A percentile compares a stretch with the other conserved stretches of the same genome.
Conservation (phyloP, 2,888 invertebrate species). For the Aphidoletes aphidimyza region DNA sequence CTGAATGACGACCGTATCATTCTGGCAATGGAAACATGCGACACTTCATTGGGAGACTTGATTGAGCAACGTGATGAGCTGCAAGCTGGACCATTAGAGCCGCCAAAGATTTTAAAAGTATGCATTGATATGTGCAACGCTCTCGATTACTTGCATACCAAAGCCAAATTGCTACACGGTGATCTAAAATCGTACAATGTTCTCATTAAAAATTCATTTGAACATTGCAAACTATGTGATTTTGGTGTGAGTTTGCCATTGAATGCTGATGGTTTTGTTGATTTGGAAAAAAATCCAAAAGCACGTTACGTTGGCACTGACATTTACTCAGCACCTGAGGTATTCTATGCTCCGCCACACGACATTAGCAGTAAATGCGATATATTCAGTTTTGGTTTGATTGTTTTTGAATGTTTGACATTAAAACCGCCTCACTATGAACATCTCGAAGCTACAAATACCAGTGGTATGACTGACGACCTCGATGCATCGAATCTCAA, state of each 20-base stretch:
- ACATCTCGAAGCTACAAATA: background rate
- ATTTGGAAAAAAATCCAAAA: slow-evolving; percentile 68
- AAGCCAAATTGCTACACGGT: slow-evolving; percentile 78
- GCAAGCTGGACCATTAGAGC: slow-evolving; percentile 71
- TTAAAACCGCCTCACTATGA: slow-evolving; percentile 73
- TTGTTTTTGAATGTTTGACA: slow-evolving; percentile 84
- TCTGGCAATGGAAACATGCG: slow-evolving; percentile 83
- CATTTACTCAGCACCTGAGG: slow-evolving; percentile 84
- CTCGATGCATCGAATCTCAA: slow-evolving; percentile 53
- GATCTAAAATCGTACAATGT: slow-evolving; percentile 88
- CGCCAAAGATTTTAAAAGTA: slow-evolving; percentile 72
- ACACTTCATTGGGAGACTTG: slow-evolving; percentile 76
- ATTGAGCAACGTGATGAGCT: slow-evolving; percentile 76
- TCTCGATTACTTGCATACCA: slow-evolving; percentile 80
- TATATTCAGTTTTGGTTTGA: slow-evolving; percentile 82
- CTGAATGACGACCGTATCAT: slow-evolving; percentile 67
- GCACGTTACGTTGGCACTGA: slow-evolving; percentile 78
- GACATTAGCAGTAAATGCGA: slow-evolving; percentile 78
- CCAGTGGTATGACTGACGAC: slow-evolving; percentile 5
- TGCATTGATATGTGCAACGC: slow-evolving; percentile 74
- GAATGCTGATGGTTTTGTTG: slow-evolving; percentile 72
- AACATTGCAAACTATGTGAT: slow-evolving; percentile 82
- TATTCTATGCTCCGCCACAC: slow-evolving; percentile 70
- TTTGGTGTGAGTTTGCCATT: slow-evolving; percentile 84
- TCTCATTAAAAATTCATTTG: slow-evolving; percentile 79